phyloP scores from a whole-genome alignment of 2,888 invertebrate genomes.

The Drosophila ochracea region DNA sequence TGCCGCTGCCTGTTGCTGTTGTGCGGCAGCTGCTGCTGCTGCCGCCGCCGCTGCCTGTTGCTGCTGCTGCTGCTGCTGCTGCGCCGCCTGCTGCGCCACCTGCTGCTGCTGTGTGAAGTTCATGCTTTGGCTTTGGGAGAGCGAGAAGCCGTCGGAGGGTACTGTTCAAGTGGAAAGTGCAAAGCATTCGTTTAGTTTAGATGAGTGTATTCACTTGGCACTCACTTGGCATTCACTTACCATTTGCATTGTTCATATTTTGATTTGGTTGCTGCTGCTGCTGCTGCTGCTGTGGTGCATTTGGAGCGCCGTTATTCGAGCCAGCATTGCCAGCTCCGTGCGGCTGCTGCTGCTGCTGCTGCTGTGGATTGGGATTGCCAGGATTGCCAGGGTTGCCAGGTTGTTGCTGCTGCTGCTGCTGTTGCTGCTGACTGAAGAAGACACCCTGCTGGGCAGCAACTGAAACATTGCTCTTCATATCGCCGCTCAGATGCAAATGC shows the following conservation, averaged over 20 bases:
- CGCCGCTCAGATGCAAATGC: slow-evolving; percentile 92
- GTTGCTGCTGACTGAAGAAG: slow-evolving; percentile 88
- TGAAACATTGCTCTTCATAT: slow-evolving; percentile 90
- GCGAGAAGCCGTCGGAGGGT: slow-evolving; percentile 87
- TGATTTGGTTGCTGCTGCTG: slow-evolving; percentile 82
- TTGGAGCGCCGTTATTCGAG: slow-evolving; percentile 82
- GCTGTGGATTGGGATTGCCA: slow-evolving; percentile 59
- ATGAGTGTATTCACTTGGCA: neutral
- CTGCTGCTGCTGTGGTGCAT: slow-evolving; percentile 80
- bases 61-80: slow-evolving; percentile 87
- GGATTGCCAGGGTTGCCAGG: slow-evolving; percentile 82
- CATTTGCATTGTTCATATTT: slow-evolving; percentile 84
- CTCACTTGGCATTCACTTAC: slow-evolving; percentile 60
- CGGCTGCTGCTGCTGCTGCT: slow-evolving; percentile 67
- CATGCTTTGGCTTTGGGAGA: slow-evolving; percentile 94
- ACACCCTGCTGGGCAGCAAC: slow-evolving; percentile 95
- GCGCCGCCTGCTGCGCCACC: slow-evolving; percentile 86
- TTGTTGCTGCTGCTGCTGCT: slow-evolving; percentile 84
- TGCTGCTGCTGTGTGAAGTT: slow-evolving; percentile 91
- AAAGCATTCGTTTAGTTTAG: neutral
- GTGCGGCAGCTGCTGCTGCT: slow-evolving; percentile 87
- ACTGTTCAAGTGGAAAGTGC: slow-evolving; percentile 58
- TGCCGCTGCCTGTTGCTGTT: slow-evolving; percentile 88
- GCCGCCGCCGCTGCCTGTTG: slow-evolving; percentile 88
- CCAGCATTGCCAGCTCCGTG: slow-evolving; percentile 59